Conservation (phyloP, 2,113 vertebrate species). For the Cryptotis parvus region DNA sequence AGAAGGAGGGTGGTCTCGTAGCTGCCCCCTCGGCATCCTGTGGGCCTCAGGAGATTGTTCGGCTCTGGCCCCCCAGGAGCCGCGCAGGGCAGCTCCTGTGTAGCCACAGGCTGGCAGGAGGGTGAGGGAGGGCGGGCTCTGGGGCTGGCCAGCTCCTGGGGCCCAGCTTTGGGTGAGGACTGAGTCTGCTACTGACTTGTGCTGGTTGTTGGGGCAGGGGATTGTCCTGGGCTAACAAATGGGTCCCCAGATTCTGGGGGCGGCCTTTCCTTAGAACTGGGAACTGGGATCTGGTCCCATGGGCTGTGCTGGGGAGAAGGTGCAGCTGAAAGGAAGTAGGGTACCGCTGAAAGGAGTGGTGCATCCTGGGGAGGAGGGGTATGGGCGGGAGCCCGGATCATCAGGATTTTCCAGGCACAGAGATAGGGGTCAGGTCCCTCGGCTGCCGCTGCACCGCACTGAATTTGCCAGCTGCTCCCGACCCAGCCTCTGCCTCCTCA, state of each 20-base stretch:
- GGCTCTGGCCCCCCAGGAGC: no score
- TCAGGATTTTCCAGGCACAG: accelerated
- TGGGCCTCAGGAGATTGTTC: neutral
- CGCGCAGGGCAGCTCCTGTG: no score
- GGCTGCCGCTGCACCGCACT: accelerated
- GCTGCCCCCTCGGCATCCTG: neutral
- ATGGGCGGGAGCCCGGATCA: no score
- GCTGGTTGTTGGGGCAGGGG: no score
- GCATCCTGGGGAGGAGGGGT: neutral
- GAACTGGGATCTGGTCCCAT: no score
- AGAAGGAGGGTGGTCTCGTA: neutral
- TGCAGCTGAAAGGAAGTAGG: neutral
- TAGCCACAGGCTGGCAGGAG: no score
- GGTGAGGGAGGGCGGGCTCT: no score
- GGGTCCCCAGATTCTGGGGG: neutral
- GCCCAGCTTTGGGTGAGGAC: no score
- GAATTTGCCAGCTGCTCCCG: neutral
- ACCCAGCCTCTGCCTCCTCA: neutral
- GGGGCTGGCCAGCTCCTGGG: neutral
- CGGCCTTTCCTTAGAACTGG: neutral
- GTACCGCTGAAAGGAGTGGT: neutral
- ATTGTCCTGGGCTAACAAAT: neutral
- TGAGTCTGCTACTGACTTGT: neutral
- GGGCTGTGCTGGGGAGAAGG: neutral
- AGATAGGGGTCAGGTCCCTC: accelerated